Evolutionary conservation across 2,113 vertebrate species (phyloP).

Genomic region (Coreoperca whiteheadi): DNA sequence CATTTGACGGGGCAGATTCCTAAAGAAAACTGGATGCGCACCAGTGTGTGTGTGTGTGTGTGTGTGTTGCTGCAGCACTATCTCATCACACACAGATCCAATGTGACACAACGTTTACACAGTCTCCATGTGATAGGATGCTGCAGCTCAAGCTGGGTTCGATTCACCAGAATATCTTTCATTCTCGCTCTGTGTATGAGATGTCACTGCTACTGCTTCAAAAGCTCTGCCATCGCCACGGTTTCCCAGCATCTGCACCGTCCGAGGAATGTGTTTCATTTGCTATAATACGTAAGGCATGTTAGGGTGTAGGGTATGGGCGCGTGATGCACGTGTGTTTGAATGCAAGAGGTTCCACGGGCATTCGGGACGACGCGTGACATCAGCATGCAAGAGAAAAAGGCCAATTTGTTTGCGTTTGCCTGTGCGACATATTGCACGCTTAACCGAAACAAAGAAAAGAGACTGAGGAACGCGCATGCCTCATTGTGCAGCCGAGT

Average conservation of each 20-base stretch:
- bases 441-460: constrained; percentile 31
- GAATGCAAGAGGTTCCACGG: neutral
- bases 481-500: constrained; percentile 26
- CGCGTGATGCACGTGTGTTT: neutral
- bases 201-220: constrained; percentile 9
- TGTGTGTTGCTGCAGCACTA: neutral
- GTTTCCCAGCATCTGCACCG: neutral
- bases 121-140: constrained; percentile 14
- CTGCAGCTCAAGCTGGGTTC: constrained; percentile 18
- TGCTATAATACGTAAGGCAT: neutral
- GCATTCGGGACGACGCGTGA: neutral
- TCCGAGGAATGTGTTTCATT: neutral
- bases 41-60: neutral
- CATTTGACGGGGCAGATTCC: constrained; percentile 36
- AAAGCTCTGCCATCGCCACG: neutral
- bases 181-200: neutral
- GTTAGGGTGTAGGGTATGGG: neutral
- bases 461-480: constrained; percentile 6
- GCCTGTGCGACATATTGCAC: neutral
- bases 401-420: neutral
- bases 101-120: constrained; percentile 39
- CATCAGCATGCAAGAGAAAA: neutral
- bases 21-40: neutral
- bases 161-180: constrained; percentile 16
- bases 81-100: constrained; percentile 5